Evolutionary conservation across 2,888 invertebrate genomes (phyloP), one percentile per base, ranked within the genome.

Genomic region (Nowickia ferox): DNA sequence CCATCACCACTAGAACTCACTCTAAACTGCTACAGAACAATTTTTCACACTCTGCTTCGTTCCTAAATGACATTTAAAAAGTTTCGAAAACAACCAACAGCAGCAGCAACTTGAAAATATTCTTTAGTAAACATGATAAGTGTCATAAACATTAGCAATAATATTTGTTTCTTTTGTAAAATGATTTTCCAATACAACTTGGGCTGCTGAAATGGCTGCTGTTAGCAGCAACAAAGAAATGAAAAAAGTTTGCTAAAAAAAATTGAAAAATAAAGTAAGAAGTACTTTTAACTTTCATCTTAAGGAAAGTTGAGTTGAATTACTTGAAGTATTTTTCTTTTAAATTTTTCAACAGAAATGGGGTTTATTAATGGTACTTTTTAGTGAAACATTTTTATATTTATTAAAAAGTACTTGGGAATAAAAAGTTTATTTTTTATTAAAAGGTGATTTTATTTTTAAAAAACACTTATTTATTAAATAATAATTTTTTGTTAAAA

Each of bases 81-180:
- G 44, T 63, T 44, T 63, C 4, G 10, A 51, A 22, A 55, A 46
- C n/a, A 22, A 68, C 48, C 46, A 77, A n/a, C 61, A 79, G 30
- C 61, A 79, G 30, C 61, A 44, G 8, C 38, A 46, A 71, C 46
- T 71, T 79, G 2, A 10, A 44, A 53, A 38, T 71, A 46, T 65
- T 19, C 9, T 42, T 55, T 72, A 55, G 71, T 77, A 71, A 84
- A 80, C 69, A 83, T 69, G 80, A 85, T 85, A 87, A 87, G 85
- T 85, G 85, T 80, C 87, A 85, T 85, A 87, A 87, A 84, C 87
- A 87, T 87, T 87, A 79, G 87, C 79, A 81, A 79, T 85, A 85
- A 83, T 85, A 87, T 77, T 81, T 74, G 57, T 74, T 76, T 55
- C 38, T 63, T 71, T 68, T 55, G 72, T 66, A 59, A 86, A 71